Evolutionary conservation across 2,797 vertebrate species (phyloP), one percentile per base, ranked within the genome.

Genomic region (Mallotus villosus): DNA sequence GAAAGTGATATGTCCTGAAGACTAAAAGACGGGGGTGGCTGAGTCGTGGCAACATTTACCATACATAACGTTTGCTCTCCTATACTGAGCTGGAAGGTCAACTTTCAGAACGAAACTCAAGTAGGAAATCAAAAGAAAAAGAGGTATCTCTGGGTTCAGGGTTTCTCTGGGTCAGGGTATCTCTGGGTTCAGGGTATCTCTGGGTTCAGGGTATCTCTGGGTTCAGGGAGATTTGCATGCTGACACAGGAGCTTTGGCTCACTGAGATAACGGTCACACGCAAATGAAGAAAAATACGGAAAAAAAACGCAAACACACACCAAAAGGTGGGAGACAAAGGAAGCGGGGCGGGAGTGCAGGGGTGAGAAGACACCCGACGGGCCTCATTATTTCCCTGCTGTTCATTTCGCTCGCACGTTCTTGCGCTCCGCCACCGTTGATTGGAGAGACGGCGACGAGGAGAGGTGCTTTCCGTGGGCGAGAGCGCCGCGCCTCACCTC

Each of bases 311-410:
- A 32, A 32, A 32, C 29, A 32, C 4, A 32, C 29, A 32, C 4
- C 29, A 32, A 32, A 29, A 85, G 86, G 80, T 73, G 75, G 41
- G 85, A 78, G 85, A 75, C 79, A 90, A 93, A 89, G 91, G 92
- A 90, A 93, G 92, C 87, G 70, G 80, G 87, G 89, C 88, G 89
- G 88, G 86, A 89, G 90, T 83, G 87, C 84, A 88, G 83, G 88
- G 91, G 90, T 92, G 92, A 92, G 78, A 88, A 92, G 87, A 86
- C 87, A 92, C 92, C 91, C 93, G 91, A 89, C 90, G 92, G 92
- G 92, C 88, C 93, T 94, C 92, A 94, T 94, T 94, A 94, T 93
- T 94, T 90, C 91, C 92, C 89, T 91, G 90, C 90, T 93, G 92
- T 92, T 94, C 94, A 93, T 92, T 93, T 92, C 81, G 88, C 85